Evolutionary conservation across 2,888 invertebrate species (phyloP).

Genomic region (Micropterix aruncella): DNA sequence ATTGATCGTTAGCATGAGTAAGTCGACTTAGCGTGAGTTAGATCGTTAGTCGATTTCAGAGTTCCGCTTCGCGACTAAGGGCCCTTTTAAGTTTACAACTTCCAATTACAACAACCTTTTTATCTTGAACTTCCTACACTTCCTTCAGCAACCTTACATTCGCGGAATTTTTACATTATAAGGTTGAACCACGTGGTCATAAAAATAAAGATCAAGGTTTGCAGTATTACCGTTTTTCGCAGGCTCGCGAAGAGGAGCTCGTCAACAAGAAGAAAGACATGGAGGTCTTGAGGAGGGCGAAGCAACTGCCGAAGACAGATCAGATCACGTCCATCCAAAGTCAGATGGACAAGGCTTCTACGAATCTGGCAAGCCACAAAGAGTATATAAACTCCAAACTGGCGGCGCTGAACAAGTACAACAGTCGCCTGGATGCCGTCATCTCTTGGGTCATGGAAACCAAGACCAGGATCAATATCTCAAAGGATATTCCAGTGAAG

Average conservation of each 20-base stretch:
- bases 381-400: constrained; percentile 41
- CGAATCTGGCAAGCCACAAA: constrained; percentile 34
- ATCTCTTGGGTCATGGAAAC: constrained; percentile 39
- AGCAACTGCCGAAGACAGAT: constrained; percentile 16
- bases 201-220: no score
- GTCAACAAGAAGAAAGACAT: constrained; percentile 30
- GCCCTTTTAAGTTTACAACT: no score
- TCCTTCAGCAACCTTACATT: no score
- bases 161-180: no score
- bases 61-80: no score
- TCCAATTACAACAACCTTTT: no score
- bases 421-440: constrained; percentile 37
- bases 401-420: constrained; percentile 38
- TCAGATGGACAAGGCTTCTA: constrained; percentile 28
- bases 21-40: no score
- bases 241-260: constrained; percentile 49
- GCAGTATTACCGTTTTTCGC: no score
- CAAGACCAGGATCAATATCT: constrained; percentile 27
- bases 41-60: no score
- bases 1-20: no score
- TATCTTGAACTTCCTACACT: no score
- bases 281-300: constrained; percentile 24
- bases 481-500: constrained; percentile 24
- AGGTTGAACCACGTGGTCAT: no score
- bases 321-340: constrained; percentile 19